Conservation (phyloP, 2,888 invertebrate genomes). For the Mactromeris polynyma region DNA sequence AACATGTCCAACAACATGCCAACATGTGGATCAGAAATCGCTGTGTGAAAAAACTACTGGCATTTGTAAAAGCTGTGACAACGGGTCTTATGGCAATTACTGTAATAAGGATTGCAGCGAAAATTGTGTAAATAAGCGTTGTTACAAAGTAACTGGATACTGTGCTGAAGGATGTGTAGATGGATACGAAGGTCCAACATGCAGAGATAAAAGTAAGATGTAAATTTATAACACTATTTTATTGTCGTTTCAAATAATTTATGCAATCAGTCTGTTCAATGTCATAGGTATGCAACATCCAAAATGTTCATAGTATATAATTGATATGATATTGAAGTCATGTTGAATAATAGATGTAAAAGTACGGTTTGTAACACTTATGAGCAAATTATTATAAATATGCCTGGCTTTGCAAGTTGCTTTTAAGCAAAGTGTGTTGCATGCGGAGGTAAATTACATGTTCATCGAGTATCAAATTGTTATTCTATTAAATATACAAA, state of each 20-base stretch:
- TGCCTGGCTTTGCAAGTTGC: no score
- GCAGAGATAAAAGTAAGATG: background rate
- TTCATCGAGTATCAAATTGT: background rate
- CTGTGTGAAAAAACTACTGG: no score
- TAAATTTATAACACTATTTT: background rate
- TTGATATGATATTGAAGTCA: no score
- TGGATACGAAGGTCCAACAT: background rate
- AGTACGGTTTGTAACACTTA: background rate
- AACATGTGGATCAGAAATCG: background rate
- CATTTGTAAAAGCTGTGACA: no score
- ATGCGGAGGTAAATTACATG: background rate
- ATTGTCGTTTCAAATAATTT: background rate
- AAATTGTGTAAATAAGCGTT: background rate
- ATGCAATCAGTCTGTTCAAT: background rate
- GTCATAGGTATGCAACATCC: background rate
- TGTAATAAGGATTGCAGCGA: no score
- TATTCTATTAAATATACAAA: no score
- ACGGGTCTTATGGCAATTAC: background rate
- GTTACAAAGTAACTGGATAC: background rate
- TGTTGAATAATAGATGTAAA: background rate
- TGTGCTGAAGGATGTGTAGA: background rate
- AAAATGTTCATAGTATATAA: background rate
- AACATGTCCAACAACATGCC: no score
- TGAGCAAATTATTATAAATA: background rate
- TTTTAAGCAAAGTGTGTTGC: background rate